phyloP scores from a whole-genome alignment of 92 coral and sea anemone genomes.

The Ricordea florida region DNA sequence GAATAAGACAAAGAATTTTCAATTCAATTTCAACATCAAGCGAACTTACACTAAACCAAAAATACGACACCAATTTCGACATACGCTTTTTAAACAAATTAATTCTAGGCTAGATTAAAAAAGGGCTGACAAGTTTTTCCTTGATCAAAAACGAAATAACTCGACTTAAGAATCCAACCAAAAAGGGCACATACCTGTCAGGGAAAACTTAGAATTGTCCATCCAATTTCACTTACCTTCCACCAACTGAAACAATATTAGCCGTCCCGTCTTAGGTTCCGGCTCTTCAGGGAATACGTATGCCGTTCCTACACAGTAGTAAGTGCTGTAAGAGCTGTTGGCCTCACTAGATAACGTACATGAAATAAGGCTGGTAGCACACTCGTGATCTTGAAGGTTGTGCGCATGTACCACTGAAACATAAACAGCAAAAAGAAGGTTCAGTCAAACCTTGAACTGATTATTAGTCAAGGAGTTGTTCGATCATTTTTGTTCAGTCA shows the following conservation, averaged over 20 bases:
- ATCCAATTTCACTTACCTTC: constrained; percentile 59
- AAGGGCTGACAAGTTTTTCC: too few relatives aligned
- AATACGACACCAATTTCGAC: too few relatives aligned
- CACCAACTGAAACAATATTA: constrained; percentile 79
- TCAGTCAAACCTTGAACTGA: background rate
- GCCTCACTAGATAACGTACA: constrained; percentile 87
- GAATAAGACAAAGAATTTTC: too few relatives aligned
- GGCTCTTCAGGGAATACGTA: constrained; percentile 91
- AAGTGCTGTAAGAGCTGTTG: constrained; percentile 70
- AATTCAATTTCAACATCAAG: too few relatives aligned
- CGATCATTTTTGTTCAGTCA: background rate
- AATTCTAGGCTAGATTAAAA: too few relatives aligned
- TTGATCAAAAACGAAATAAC: too few relatives aligned
- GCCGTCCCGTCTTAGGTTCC: constrained; percentile 93
- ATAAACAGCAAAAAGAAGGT: background rate
- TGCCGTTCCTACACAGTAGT: constrained; percentile 97
- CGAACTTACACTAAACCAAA: too few relatives aligned
- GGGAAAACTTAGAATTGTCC: background rate
- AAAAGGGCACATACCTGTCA: background rate
- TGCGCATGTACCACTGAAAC: constrained; percentile 86
- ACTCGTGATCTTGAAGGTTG: constrained; percentile 88
- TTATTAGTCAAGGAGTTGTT: too few relatives aligned
- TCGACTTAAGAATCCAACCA: background rate
- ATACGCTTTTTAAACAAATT: too few relatives aligned
- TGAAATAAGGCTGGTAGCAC: constrained; percentile 89